Base-by-base conservation (phyloP, 2,888 invertebrate genomes). In the Cheilosia vulpina region DNA sequence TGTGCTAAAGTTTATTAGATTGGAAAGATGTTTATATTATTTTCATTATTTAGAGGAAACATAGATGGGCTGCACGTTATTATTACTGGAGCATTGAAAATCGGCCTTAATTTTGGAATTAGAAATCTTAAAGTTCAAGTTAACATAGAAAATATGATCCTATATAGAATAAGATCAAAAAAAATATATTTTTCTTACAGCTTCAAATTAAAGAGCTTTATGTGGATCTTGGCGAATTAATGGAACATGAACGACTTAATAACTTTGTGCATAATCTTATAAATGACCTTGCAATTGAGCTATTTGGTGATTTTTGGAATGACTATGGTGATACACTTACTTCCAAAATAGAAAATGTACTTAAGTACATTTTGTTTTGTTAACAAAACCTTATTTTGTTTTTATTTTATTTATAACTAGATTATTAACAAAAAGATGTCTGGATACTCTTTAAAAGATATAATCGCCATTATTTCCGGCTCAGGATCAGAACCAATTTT, bases 261-360 rank as follows among this genome's bases (percentile, higher is more conserved):
- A 85, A 88, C 0, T 92, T 91, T 45, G 0, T 91, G 11, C 90
- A 91, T 80, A 89, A 88, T 21, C 63, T 91, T n/a, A 34, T 91
- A 11, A 90, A 91, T 81, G 89, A 90, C 88, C 57, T 91, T 81
- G 88, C 89, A 1, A 72, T 91, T 17, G 91, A 92, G 76, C 58
- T 92, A 17, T 77, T 92, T 19, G 89, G 88, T 27, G 92, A 91
- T 77, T 17, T 89, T 0, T 91, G 92, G 91, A 82, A 84, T 24
- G 89, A 88, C 34, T 89, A 88, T 19, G 88, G 90, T 15, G 82
- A 57, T 27, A 71, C 87, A 1, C 88, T 89, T 7, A 77, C 88
- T 7, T 13, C 85, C 11, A 82, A 72, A 45, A 27, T 88, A 7
- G 89, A 91, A 88, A 52, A 87, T 73, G 91, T 91, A 73, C 17